Evolutionary conservation across 2,797 vertebrate genomes (phyloP), one percentile per base, ranked within the genome.

Genomic region (Dendrocincla tyrannina): DNA sequence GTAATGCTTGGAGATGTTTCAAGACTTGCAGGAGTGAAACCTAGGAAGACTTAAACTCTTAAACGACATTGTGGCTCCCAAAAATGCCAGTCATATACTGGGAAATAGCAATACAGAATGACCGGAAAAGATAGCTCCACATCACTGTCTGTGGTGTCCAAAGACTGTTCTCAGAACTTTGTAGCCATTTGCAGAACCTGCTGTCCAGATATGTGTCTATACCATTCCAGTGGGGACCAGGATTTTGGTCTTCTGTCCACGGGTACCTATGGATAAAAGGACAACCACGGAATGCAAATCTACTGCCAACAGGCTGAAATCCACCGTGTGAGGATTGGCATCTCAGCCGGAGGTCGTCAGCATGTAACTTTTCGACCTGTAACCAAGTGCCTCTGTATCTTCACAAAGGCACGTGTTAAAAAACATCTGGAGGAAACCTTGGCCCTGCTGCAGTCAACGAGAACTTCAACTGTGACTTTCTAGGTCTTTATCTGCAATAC

Each of bases 21-120:
- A 85, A 68, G 35, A 35, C 27, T 88, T 94, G 32, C 25, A 93
- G 25, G 25, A 66, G 23, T 44, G 70, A 85, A 89, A 85, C 11
- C 32, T 62, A 46, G 25, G 53, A 42, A 68, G 17, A 30, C 28
- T 74, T 52, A 73, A 6, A 9, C 35, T 32, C 32, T 33, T 62
- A 67, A 79, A 76, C 39, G 25, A 44, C 14, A 3, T 8, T 2
- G 2, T 41, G n/a, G 17, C 37, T 87, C 86, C 64, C 79, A 70
- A 92, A 87, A 44, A 28, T 49, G 17, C 11, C 33, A 49, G 47
- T 33, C 46, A 22, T 42, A 22, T 39, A 7, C 9, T 49, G 37
- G n/a, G 28, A 84, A 78, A 32, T 3, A 39, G 17, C 30, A 50
- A 50, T 17, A 55, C 12, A 79, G 64, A 64, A 73, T 33, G 11